A percentile compares a stretch with the other conserved stretches of the same genome.
Evolutionary conservation across 2,888 invertebrate species (phyloP).

Genomic region (Tricholauxania praeusta): DNA sequence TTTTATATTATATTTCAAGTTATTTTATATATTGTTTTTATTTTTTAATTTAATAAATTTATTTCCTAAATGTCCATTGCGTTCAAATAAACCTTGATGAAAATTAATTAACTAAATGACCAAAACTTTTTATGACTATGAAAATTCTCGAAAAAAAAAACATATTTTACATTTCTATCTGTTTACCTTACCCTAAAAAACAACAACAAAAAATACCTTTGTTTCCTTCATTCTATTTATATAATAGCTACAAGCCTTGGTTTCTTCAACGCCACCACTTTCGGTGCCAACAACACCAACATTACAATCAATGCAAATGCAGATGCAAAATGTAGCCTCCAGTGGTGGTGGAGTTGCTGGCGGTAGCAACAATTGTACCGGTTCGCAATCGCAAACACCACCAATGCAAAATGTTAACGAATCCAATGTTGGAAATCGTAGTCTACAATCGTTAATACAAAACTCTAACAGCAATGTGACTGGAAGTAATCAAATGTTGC

Average conservation of each 20-base stretch:
- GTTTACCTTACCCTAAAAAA: background rate
- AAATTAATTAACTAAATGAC: background rate
- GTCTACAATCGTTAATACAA: constrained; percentile 65
- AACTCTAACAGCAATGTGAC: constrained; percentile 41
- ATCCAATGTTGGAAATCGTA: constrained; percentile 59
- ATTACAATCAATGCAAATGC: constrained; percentile 66
- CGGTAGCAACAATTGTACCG: constrained; percentile 28
- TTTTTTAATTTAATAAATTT: too few relatives aligned
- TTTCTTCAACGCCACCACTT: constrained; percentile 65
- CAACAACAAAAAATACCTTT: constrained; percentile 30
- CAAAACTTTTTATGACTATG: constrained; percentile 25
- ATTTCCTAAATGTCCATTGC: too few relatives aligned
- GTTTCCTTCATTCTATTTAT: constrained; percentile 37
- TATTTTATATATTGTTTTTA: too few relatives aligned
- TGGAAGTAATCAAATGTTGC: constrained; percentile 49
- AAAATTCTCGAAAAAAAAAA: constrained; percentile 7
- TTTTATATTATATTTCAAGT: too few relatives aligned
- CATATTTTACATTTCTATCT: background rate
- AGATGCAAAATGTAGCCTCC: constrained; percentile 60
- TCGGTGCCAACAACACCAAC: constrained; percentile 66
- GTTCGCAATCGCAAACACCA: constrained; percentile 47
- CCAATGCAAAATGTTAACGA: constrained; percentile 46
- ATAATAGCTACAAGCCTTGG: constrained; percentile 68
- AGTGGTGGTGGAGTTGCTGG: constrained; percentile 48
- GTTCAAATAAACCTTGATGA: too few relatives aligned